A percentile compares a stretch with the other conserved stretches of the same genome.
These are phyloP conservation scores for Nemapogon koenigi DNA, from an alignment of 2,888 invertebrate species.

Conservation along the genomic window DNA sequence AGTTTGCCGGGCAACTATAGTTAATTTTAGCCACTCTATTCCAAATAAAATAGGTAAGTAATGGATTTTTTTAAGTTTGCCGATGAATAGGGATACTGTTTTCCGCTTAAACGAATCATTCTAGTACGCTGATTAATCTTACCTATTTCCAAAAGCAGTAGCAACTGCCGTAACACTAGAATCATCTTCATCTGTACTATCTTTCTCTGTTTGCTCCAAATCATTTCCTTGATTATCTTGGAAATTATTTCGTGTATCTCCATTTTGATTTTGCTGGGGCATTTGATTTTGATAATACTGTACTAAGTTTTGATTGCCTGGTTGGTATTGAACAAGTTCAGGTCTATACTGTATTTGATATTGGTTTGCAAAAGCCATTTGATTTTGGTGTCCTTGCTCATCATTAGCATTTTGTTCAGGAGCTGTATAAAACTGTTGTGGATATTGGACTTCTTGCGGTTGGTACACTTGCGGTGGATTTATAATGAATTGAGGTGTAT, in stretches of 20 bases:
- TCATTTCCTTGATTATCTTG: constrained; percentile 32
- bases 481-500: constrained; percentile 19
- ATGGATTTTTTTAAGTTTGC: too few species aligned
- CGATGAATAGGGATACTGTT: too few species aligned
- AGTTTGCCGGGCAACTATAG: too few species aligned
- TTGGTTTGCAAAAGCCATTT: constrained; percentile 11
- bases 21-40: too few species aligned
- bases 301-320: constrained; percentile 23
- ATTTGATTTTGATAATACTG: constrained; percentile 18
- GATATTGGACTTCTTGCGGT: constrained; percentile 18
- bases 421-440: constrained; percentile 7
- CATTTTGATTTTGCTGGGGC: constrained; percentile 17
- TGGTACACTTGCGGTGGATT: constrained; percentile 17
- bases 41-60: too few species aligned
- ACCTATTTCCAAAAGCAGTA: constrained; percentile 53
- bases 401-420: constrained; percentile 14
- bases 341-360: constrained; percentile 21
- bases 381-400: constrained; percentile 19
- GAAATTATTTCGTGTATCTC: constrained; percentile 14
- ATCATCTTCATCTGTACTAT: constrained; percentile 23
- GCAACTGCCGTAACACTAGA: constrained; percentile 43
- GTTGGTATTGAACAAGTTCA: constrained; percentile 22
- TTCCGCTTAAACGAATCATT: too few species aligned
- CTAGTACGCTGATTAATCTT: too few species aligned
- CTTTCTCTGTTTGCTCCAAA: constrained; percentile 30